These are phyloP conservation scores for Mohoua ochrocephala DNA, from an alignment of 2,113 vertebrate species.

Conservation along the genomic window DNA sequence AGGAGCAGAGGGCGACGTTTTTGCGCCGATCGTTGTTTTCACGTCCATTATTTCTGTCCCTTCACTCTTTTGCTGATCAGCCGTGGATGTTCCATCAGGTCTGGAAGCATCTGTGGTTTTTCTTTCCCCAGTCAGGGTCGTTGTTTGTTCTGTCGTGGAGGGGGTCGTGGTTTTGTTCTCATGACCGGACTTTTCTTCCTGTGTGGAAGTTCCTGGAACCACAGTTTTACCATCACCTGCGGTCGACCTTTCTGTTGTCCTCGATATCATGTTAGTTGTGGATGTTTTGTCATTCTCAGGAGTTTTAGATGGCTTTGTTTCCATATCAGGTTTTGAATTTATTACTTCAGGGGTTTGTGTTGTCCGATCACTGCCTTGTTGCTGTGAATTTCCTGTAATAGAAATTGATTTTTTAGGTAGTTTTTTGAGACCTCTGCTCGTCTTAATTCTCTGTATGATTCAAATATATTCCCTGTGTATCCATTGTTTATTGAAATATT, in stretches of 20 bases:
- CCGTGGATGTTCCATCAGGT: no score
- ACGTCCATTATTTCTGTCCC: no score
- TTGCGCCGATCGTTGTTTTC: no score
- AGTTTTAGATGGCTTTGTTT: accelerated
- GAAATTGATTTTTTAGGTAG: accelerated
- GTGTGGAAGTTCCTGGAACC: not conserved
- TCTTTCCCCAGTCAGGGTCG: no score
- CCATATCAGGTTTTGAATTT: accelerated
- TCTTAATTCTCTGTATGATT: accelerated
- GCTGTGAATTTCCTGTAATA: not conserved
- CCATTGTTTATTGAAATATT: accelerated
- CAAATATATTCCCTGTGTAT: accelerated
- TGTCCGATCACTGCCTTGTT: accelerated
- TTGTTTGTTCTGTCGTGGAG: no score
- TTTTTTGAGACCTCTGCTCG: accelerated
- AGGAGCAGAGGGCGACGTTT: no score
- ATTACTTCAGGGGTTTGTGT: accelerated
- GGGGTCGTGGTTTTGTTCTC: no score
- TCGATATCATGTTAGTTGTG: not conserved
- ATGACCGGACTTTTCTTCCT: not conserved
- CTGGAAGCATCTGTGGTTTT: no score
- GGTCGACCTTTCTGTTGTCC: not conserved
- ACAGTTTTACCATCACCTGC: no score
- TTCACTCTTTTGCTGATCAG: no score
- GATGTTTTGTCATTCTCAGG: no score